Conservation (phyloP, 2,113 vertebrate species). For the Myiozetetes cayanensis region DNA sequence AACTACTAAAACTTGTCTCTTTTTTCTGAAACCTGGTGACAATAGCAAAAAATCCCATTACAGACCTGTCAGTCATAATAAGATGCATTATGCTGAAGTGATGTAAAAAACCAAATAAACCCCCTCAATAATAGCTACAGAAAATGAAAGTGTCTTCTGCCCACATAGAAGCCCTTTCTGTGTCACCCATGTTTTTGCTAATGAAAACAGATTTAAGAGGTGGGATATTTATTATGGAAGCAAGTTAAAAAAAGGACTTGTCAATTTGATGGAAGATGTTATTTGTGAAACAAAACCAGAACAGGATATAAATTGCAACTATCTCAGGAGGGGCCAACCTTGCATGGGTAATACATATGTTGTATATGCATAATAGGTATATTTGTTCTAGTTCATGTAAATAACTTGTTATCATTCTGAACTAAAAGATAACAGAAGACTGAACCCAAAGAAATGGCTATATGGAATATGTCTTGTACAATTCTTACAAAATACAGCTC, state of each 20-base stretch:
- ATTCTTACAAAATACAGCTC: neutral
- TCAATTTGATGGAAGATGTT: conserved; percentile 73
- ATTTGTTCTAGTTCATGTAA: neutral
- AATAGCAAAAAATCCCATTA: conserved; percentile 58
- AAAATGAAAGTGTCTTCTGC: conserved; percentile 21
- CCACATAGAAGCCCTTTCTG: neutral
- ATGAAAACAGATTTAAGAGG: conserved; percentile 71
- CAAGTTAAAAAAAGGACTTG: conserved; percentile 66
- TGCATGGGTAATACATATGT: neutral
- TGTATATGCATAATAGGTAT: neutral
- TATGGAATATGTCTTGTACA: neutral
- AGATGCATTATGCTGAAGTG: conserved; percentile 19
- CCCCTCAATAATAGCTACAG: conserved; percentile 8
- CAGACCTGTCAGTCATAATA: conserved; percentile 56
- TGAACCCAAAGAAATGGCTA: neutral
- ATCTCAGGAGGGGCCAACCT: neutral
- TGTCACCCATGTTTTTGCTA: conserved; percentile 46
- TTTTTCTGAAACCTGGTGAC: conserved; percentile 51
- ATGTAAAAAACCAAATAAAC: conserved; percentile 58
- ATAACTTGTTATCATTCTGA: neutral
- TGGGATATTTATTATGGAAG: conserved; percentile 69
- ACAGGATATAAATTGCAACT: conserved; percentile 36
- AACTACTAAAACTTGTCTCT: conserved; percentile 6
- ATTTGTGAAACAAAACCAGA: conserved; percentile 65
- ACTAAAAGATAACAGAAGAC: neutral